A percentile compares a stretch with the other conserved stretches of the same genome.
phyloP scores from a whole-genome alignment of 2,797 vertebrate genomes.

The Nasua narica region DNA sequence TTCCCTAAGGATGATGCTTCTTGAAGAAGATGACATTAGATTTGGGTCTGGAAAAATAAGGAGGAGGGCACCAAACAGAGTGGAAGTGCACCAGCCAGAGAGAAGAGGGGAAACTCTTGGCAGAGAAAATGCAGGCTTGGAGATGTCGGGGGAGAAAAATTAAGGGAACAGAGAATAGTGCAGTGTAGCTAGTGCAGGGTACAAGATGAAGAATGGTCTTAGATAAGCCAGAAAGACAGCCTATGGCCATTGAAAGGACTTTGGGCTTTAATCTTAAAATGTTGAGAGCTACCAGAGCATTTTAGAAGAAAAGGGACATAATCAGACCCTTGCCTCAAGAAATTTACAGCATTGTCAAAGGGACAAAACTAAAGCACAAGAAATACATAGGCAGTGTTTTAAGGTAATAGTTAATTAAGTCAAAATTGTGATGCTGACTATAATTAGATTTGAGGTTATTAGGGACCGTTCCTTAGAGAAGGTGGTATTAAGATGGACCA shows the following conservation, averaged over 20 bases:
- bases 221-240: neutral
- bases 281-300: neutral
- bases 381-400: slow-evolving; percentile 8
- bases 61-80: neutral
- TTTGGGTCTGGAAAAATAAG: neutral
- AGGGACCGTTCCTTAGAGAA: slow-evolving; percentile 10
- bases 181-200: neutral
- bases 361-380: neutral
- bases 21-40: neutral
- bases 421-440: neutral
- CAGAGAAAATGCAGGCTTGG: neutral
- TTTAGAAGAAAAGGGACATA: slow-evolving; percentile 31
- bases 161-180: neutral
- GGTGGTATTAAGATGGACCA: neutral
- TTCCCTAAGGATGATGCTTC: neutral
- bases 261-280: slow-evolving; percentile 41
- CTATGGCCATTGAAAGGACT: neutral
- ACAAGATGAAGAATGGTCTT: neutral
- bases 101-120: neutral
- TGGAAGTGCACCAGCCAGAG: neutral
- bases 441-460: neutral
- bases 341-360: neutral
- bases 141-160: neutral
- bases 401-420: neutral
- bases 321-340: neutral